Evolutionary conservation across 2,888 invertebrate species (phyloP), one percentile per base, ranked within the genome.

Genomic region (Oeneis ivallda): DNA sequence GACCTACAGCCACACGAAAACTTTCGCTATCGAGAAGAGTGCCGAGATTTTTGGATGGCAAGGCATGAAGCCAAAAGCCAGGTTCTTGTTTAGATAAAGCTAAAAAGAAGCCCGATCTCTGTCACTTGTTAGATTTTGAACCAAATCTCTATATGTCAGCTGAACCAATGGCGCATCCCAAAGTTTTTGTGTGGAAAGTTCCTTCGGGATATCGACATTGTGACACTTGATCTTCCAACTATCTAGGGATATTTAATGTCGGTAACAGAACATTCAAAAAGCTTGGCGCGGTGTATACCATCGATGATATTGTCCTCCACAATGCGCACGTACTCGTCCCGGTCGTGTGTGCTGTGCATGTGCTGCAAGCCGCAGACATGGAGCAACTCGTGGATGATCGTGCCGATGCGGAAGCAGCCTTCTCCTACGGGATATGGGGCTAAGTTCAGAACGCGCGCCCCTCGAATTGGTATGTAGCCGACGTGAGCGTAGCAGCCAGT

Each of bases 401-500:
- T 47, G 10, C n/a, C 45, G 7, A 15, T 0, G 0, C n/a, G 26
- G 13, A 58, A 32, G 15, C 58, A 58, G 4, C 45, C 58, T 1
- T 1, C 2, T 2, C 58, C 58, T 7, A 41, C 41, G 1, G 41
- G 7, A 26, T 39, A 10, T 2, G 39, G 58, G 5, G 34, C n/a
- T 9, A 11, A 45, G 32, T 58, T 58, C 26, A 58, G 45, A 9
- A 58, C 15, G 32, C 32, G 58, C 15, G n/a, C 0, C 6, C 56
- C 56, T 19, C 39, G 39, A 2, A 39, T 13, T 1, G 56, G 39
- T 1, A 10, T 1, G 41, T 19, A 41, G 11, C 56, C 56, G 2
- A 56, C 41, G 19, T 39, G 19, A 2, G 56, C 39, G 41, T 56
- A 56, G 56, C 56, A 56, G 8, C 56, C 56, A 8, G 56, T 56